These are phyloP conservation scores for Diadegma fenestrale DNA, from an alignment of 2,888 invertebrate species.

Conservation along the genomic window DNA sequence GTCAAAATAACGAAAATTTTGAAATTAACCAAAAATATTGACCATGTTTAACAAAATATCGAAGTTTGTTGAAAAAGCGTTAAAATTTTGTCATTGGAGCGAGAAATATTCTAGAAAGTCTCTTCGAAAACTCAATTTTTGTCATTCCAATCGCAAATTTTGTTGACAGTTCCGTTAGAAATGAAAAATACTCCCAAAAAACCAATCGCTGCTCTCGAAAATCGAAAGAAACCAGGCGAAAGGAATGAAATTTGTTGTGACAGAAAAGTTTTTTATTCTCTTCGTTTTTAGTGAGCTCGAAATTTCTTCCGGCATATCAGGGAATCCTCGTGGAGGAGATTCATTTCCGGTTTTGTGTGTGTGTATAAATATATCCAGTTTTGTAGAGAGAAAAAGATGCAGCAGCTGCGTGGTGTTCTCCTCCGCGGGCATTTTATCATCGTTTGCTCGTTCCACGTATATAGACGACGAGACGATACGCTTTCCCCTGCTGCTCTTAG, in stretches of 20 bases:
- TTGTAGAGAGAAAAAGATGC: conserved; percentile 19
- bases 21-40: too few relatives aligned
- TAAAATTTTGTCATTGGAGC: too few relatives aligned
- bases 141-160: too few relatives aligned
- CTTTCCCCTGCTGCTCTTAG: background rate
- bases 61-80: too few relatives aligned
- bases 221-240: conserved; percentile 57
- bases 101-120: too few relatives aligned
- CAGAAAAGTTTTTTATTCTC: conserved; percentile 36
- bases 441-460: conserved; percentile 61
- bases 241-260: conserved; percentile 29
- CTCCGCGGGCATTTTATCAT: conserved; percentile 60
- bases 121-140: too few relatives aligned
- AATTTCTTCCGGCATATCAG: conserved; percentile 72
- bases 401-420: conserved; percentile 33
- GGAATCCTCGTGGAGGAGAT: conserved; percentile 66
- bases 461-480: conserved; percentile 61
- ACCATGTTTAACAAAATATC: too few relatives aligned
- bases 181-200: too few relatives aligned
- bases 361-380: background rate
- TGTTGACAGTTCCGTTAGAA: too few relatives aligned
- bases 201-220: conserved; percentile 47
- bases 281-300: conserved; percentile 58
- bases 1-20: too few relatives aligned
- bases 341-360: conserved; percentile 67